Conservation (phyloP, 2,888 invertebrate species). For the Thecocarcelia acutangulata region DNA sequence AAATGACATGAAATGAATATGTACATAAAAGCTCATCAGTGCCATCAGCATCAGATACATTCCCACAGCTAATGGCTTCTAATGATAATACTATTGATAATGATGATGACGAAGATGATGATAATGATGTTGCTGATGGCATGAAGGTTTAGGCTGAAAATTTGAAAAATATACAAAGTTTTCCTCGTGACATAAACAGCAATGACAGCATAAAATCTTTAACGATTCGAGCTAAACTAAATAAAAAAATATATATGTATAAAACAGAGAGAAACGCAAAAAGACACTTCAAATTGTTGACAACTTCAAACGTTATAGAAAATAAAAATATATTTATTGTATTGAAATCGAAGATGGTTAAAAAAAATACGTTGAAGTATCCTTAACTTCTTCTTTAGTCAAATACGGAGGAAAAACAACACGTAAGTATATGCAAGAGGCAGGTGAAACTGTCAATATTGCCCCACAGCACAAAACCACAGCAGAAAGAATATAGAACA, state of each 20-base stretch:
- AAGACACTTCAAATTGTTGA: conserved; percentile 33
- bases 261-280: conserved; percentile 1
- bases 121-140: background rate
- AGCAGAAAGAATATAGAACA: background rate
- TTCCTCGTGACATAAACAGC: conserved; percentile 1
- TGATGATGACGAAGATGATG: background rate
- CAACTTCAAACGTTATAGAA: conserved; percentile 10
- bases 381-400: conserved; percentile 26
- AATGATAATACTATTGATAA: conserved; percentile 1
- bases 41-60: conserved; percentile 12
- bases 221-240: conserved; percentile 28
- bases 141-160: background rate
- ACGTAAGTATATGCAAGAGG: no score
- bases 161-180: no score
- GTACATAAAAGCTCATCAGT: conserved; percentile 27
- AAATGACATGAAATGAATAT: conserved; percentile 22
- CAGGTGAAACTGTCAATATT: background rate
- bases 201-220: background rate
- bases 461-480: background rate
- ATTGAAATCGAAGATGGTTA: conserved; percentile 13
- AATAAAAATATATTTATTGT: conserved; percentile 31
- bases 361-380: conserved; percentile 11
- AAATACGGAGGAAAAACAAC: no score
- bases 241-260: background rate
- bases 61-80: background rate